Evolutionary conservation across 1,140 invertebrate genomes (phyloP), one percentile per base, ranked within the genome.

Genomic region (Metopolophium dirhodum): DNA sequence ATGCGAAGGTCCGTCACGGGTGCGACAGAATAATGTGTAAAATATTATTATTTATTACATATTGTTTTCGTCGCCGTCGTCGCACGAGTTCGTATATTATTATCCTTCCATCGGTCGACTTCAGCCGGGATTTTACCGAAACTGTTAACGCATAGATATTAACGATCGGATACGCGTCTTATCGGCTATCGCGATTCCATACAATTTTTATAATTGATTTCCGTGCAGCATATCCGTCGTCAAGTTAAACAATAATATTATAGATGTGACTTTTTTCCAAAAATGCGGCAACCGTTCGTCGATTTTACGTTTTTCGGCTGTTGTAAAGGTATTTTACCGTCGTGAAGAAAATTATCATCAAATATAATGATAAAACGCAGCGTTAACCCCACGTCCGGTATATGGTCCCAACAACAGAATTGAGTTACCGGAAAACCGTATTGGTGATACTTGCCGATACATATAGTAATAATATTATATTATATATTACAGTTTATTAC

Each of bases 11-110:
- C 51, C 51, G 51, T 54, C 51, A 54, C 51, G 51, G 51, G 51
- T 23, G 51, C 22, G 51, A 54, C 51, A 54, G 86, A 87, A 87
- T 49, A 87, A 87, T 87, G n/a, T n/a, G 49, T 87, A 35, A n/a
- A 45, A 47, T 87, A 87, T 87, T 87, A 87, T 87, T 47, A 35
- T 87, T 86, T 47, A 47, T 47, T 86, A 47, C 30, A 47, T 86
- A 47, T 86, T 86, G 26, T 86, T n/a, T 87, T 87, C 30, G 61
- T 87, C 45, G 14, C 51, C 20, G 45, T 87, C 18, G 47, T 87
- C n/a, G 86, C 86, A 30, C 86, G 47, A 47, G 45, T 14, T 41
- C 41, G 41, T 41, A 41, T 41, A 41, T 41, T 41, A 41, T 41
- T 14, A 47, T 7, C 45, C 45, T 20, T 87, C 45, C 41, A 14